A percentile compares a stretch with the other conserved stretches of the same genome.
Conservation (phyloP, 2,888 invertebrate genomes). For the Tetropium fuscum region DNA sequence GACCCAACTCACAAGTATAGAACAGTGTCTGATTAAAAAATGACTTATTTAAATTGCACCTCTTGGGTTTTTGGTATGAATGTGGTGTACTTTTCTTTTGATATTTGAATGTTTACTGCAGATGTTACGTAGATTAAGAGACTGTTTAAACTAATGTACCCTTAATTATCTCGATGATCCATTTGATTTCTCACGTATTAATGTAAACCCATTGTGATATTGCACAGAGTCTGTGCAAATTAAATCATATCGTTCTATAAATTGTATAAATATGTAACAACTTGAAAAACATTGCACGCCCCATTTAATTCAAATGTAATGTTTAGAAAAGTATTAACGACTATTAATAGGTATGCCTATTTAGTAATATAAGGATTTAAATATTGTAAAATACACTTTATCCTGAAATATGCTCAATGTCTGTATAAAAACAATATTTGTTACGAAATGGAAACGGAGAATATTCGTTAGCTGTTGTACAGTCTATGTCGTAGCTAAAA, state of each 20-base stretch:
- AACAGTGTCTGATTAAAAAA: conserved; percentile 16
- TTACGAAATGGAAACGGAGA: conserved; percentile 29
- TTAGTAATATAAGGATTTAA: conserved; percentile 24
- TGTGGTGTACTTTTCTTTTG: conserved; percentile 33
- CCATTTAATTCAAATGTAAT: conserved; percentile 9
- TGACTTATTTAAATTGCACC: conserved; percentile 24
- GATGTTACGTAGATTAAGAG: conserved; percentile 37
- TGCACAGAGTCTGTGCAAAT: conserved; percentile 57
- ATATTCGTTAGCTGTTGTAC: conserved; percentile 18
- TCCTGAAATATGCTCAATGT: conserved; percentile 45
- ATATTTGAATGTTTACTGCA: conserved; percentile 25
- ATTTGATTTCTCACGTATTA: conserved; percentile 26
- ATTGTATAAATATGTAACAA: conserved; percentile 35
- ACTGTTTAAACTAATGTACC: conserved; percentile 26
- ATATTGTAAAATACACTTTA: conserved; percentile 41
- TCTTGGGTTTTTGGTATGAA: conserved; percentile 31
- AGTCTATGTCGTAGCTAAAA: background rate
- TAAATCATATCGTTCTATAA: conserved; percentile 61
- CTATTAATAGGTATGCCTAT: conserved; percentile 5
- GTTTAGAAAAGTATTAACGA: conserved; percentile 7
- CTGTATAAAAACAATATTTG: conserved; percentile 41
- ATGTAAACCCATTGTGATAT: conserved; percentile 61
- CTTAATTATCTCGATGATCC: conserved; percentile 17
- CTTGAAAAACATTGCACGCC: conserved; percentile 33
- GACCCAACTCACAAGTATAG: conserved; percentile 52